Percentiles rank a stretch among this genome's conserved stretches.
These are phyloP conservation scores for Otus sunia DNA, from an alignment of 2,113 vertebrate genomes.

Conservation along the genomic window DNA sequence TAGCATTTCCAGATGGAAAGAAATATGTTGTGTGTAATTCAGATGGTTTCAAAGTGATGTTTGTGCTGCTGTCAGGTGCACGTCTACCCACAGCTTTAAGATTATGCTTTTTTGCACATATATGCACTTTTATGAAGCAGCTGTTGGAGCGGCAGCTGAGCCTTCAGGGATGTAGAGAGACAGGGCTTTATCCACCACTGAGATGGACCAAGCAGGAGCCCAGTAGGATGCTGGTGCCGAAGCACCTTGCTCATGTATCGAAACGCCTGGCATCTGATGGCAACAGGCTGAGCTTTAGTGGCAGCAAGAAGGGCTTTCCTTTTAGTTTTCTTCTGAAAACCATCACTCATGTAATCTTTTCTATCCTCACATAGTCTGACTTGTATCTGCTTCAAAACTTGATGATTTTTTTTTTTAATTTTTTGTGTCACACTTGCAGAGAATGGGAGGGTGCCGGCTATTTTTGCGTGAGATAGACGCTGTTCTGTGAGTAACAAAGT, in stretches of 20 bases:
- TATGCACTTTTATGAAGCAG: fast-evolving
- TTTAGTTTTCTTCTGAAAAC: neutral
- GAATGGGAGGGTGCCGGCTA: neutral
- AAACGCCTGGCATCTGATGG: neutral
- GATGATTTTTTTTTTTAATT: neutral
- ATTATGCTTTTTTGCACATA: neutral
- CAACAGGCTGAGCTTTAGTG: neutral
- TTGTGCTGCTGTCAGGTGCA: neutral
- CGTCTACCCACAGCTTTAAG: neutral
- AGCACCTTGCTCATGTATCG: neutral
- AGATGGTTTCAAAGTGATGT: neutral
- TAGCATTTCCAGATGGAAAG: neutral
- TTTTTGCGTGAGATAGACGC: neutral
- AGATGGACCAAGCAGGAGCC: neutral
- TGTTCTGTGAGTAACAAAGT: neutral
- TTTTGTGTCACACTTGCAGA: neutral
- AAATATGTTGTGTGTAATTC: neutral
- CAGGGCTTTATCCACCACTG: fast-evolving
- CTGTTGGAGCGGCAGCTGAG: neutral
- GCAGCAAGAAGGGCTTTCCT: neutral
- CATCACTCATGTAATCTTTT: neutral
- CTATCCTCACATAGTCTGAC: fast-evolving
- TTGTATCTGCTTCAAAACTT: neutral
- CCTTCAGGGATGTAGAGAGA: neutral
- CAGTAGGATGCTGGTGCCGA: neutral